Base-by-base conservation (phyloP, 2,888 invertebrate species). In the Scrobipalpa atriplicella region DNA sequence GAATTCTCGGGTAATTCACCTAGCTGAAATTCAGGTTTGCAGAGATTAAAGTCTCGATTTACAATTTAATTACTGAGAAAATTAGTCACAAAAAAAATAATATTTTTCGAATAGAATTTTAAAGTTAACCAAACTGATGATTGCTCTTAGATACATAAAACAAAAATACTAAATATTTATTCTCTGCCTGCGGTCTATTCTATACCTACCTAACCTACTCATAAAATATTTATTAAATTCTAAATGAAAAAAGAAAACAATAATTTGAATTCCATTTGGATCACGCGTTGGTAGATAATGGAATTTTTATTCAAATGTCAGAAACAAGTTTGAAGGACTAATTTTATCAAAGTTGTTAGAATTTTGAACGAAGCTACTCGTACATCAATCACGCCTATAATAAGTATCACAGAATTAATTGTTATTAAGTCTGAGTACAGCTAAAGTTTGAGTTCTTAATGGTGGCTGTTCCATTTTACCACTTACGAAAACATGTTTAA, bases 21-120 rank as follows among this genome's bases (percentile, higher is more conserved):
- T 47, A 47, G 47, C 47, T 47, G 47, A 47, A 47, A 47, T 47
- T n/a, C 47, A 47, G 47, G 43, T 43, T 13, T n/a, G 8, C 8
- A 1, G 11, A 43, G 13, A 13, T 11, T 13, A 43, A 43, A 43
- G 38, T 38, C 38, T 8, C 38, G 38, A 5, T 3, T 8, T 38
- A 38, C 38, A 5, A n/a, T n/a, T n/a, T n/a, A n/a, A n/a, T n/a
- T n/a, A n/a, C n/a, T n/a, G n/a, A n/a, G n/a, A n/a, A n/a, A n/a
- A n/a, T n/a, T n/a, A n/a, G n/a, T n/a, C n/a, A n/a, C n/a, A n/a
- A n/a, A n/a, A n/a, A n/a, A n/a, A n/a, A n/a, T n/a, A n/a, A n/a
- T n/a, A n/a, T n/a, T 29, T 29, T 29, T 29, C 29, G 5, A 29
- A 29, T 29, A 3, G 29, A 29, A 29, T 29, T 3, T 29, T 29